Percentiles rank a stretch among this genome's conserved stretches.
These are phyloP conservation scores for Noctua fimbriata DNA, from an alignment of 2,888 invertebrate species.

Conservation along the genomic window DNA sequence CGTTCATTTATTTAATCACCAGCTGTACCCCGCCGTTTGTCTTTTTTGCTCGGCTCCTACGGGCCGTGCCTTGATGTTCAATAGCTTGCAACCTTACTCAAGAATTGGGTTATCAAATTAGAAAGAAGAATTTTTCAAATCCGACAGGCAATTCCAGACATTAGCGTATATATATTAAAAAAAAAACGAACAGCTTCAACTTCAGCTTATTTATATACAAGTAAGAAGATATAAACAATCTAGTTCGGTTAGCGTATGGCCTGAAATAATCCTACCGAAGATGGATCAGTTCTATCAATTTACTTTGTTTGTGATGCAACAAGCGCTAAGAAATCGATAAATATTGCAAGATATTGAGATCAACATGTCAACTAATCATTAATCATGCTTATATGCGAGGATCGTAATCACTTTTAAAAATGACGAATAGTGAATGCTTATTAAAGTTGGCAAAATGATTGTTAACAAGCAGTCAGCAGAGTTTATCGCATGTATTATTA, in stretches of 20 bases:
- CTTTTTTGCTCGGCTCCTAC: neutral
- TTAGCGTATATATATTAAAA: neutral
- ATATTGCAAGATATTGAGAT: constrained; percentile 16
- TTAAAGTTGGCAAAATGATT: constrained; percentile 12
- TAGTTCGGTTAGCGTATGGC: neutral
- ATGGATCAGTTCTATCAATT: neutral
- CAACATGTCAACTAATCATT: constrained; percentile 25
- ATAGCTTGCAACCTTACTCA: neutral
- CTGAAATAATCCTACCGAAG: constrained; percentile 13
- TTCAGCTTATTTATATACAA: neutral
- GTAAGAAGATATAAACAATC: neutral
- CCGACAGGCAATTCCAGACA: neutral
- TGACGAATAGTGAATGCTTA: constrained; percentile 1
- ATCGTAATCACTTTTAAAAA: constrained; percentile 3
- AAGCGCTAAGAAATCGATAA: constrained; percentile 5
- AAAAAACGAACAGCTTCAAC: neutral
- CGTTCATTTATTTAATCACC: neutral
- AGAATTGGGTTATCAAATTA: neutral
- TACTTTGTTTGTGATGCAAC: neutral
- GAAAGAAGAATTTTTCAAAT: neutral
- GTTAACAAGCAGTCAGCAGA: constrained; percentile 23
- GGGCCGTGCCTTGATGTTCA: neutral
- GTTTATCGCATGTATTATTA: constrained; percentile 24
- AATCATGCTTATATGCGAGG: constrained; percentile 2
- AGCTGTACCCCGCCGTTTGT: neutral